phyloP scores from a whole-genome alignment of 2,797 vertebrate species.

The Tiaroga cobitis region DNA sequence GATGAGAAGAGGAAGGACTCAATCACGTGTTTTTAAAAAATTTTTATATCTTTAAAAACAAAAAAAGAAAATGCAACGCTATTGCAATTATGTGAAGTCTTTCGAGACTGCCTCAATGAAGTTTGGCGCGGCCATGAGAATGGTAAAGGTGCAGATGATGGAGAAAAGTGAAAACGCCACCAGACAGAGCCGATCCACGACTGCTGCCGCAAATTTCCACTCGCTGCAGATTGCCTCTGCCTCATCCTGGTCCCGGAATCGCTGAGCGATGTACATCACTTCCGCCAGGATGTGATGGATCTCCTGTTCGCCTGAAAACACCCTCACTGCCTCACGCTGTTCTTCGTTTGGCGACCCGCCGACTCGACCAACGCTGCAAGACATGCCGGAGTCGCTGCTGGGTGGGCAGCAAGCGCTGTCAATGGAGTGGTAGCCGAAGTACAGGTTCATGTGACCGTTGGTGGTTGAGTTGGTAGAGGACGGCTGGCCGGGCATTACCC shows the following conservation, averaged over 20 bases:
- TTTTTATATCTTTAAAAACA: conserved; percentile 49
- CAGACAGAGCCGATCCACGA: conserved; percentile 90
- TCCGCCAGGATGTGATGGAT: conserved; percentile 86
- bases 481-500: conserved; percentile 75
- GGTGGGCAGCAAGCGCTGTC: conserved; percentile 81
- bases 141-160: conserved; percentile 91
- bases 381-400: conserved; percentile 75
- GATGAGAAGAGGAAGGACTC: conserved; percentile 30
- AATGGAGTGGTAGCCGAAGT: conserved; percentile 80
- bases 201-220: conserved; percentile 93
- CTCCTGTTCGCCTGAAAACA: conserved; percentile 77
- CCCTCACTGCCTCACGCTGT: conserved; percentile 77
- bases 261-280: conserved; percentile 87
- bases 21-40: background rate
- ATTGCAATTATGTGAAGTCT: conserved; percentile 84
- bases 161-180: conserved; percentile 92
- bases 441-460: conserved; percentile 84
- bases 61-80: conserved; percentile 46
- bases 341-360: conserved; percentile 73
- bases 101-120: conserved; percentile 93
- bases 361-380: conserved; percentile 70
- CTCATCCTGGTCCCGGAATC: conserved; percentile 87
- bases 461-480: conserved; percentile 71
- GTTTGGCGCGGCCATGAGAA: conserved; percentile 92
- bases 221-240: conserved; percentile 88